Base-by-base conservation (phyloP, 1,140 invertebrate genomes). In the Anadara kagoshimensis region DNA sequence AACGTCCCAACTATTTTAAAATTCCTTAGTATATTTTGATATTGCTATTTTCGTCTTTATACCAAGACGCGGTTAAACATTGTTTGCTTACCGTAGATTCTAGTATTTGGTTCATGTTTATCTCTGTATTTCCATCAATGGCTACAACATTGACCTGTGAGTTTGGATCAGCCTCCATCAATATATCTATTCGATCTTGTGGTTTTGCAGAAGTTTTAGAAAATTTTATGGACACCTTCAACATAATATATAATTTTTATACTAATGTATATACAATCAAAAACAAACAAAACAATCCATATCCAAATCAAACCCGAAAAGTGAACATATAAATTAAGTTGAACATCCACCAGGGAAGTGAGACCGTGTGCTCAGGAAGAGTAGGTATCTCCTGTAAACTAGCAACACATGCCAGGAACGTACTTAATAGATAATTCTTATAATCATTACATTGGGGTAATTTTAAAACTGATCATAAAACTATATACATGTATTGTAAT, bases 61-160 rank as follows among this genome's bases (percentile, higher is more conserved):
- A 3, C 7, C 29, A 36, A 7, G 29, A 36, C 29, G 29, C 7
- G 2, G 2, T 36, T 3, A 36, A 36, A 3, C 29, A 36, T 36
- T 36, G 29, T 2, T 36, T 36, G n/a, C n/a, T 36, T 36, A 36
- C 29, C 29, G 29, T 36, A 36, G 29, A 36, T 36, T 36, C 29
- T 36, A 36, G 2, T 36, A 36, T 36, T 36, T 36, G 29, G 29
- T 36, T 7, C 29, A 7, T 36, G 2, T 7, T 36, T 36, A 7
- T 3, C 2, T 36, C 29, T 36, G 29, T 93, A 89, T 94, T 95
- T 85, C 97, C 95, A 90, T 98, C 96, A 24, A 97, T 92, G 1
- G 94, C 94, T 80, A 96, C 90, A 18, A 98, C 85, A 58, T 94
- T 95, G 70, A 98, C 93, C 82, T 94, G 94, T 7, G 96, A 96